Evolutionary conservation across 92 coral and sea anemone genomes (phyloP).

Genomic region (Paramuricea clavata): DNA sequence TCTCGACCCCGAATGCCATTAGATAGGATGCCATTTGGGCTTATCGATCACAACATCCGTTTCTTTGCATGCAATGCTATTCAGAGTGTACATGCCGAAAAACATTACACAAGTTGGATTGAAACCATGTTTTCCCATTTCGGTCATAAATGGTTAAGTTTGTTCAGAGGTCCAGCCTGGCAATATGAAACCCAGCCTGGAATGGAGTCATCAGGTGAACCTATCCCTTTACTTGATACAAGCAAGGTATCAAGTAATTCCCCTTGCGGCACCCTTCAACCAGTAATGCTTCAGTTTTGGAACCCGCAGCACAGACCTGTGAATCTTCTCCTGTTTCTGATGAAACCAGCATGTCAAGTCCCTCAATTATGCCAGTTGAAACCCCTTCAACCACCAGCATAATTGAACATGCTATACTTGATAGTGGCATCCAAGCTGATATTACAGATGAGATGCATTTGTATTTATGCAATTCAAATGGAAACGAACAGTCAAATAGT

Average conservation of each 20-base stretch:
- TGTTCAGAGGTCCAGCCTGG: constrained; percentile 77
- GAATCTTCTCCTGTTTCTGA: constrained; percentile 18
- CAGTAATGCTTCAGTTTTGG: constrained; percentile 6
- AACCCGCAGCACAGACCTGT: constrained; percentile 16
- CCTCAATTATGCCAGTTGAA: constrained; percentile 11
- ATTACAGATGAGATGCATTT: neutral
- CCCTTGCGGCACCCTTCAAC: neutral
- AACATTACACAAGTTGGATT: constrained; percentile 65
- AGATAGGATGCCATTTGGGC: constrained; percentile 50
- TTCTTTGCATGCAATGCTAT: constrained; percentile 50
- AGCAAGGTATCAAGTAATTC: neutral
- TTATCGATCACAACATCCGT: constrained; percentile 27
- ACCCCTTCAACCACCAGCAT: constrained; percentile 32
- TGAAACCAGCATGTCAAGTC: constrained; percentile 16
- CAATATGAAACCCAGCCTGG: constrained; percentile 61
- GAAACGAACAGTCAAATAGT: neutral
- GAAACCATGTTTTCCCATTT: constrained; percentile 75
- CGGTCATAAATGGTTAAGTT: constrained; percentile 73
- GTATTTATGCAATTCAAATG: neutral
- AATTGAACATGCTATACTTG: constrained; percentile 36
- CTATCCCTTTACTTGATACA: constrained; percentile 28
- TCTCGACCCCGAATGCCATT: constrained; percentile 62
- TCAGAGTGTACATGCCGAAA: constrained; percentile 61
- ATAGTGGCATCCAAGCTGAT: constrained; percentile 42
- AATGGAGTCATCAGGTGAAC: constrained; percentile 22